Evolutionary conservation across 2,888 invertebrate species (phyloP).

Genomic region (Luperina nickerlii): DNA sequence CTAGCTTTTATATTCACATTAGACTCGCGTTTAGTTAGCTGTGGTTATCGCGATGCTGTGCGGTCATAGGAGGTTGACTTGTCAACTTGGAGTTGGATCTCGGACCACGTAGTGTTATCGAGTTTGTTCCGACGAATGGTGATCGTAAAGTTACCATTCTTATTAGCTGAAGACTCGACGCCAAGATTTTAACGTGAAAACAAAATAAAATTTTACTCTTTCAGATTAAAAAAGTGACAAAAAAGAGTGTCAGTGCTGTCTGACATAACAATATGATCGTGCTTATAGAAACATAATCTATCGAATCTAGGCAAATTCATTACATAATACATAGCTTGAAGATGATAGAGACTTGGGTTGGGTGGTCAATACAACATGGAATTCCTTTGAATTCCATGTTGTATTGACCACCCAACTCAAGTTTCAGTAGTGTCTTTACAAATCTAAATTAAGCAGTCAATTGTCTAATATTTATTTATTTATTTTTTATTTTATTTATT

Average conservation of each 20-base stretch:
- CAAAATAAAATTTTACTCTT: neutral
- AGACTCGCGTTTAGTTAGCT: slow-evolving; percentile 37
- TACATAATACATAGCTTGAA: neutral
- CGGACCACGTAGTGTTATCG: neutral
- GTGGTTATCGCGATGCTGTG: slow-evolving; percentile 11
- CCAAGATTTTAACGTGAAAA: neutral
- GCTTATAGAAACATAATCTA: neutral
- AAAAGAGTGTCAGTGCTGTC: neutral
- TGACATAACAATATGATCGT: neutral
- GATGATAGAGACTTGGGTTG: neutral
- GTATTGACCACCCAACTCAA: no score
- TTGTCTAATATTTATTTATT: neutral
- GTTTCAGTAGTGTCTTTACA: no score
- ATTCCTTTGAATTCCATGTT: no score
- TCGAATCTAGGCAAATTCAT: neutral
- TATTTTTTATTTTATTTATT: no score
- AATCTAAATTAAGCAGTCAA: neutral
- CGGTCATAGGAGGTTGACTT: slow-evolving; percentile 11
- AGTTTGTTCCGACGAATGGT: neutral
- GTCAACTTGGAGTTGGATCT: neutral
- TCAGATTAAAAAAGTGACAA: neutral
- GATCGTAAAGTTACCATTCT: neutral
- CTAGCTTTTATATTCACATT: slow-evolving; percentile 58
- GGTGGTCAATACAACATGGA: neutral
- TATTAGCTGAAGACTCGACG: neutral